Conservation (phyloP, 2,888 invertebrate genomes). For the Cheilosia soror region DNA sequence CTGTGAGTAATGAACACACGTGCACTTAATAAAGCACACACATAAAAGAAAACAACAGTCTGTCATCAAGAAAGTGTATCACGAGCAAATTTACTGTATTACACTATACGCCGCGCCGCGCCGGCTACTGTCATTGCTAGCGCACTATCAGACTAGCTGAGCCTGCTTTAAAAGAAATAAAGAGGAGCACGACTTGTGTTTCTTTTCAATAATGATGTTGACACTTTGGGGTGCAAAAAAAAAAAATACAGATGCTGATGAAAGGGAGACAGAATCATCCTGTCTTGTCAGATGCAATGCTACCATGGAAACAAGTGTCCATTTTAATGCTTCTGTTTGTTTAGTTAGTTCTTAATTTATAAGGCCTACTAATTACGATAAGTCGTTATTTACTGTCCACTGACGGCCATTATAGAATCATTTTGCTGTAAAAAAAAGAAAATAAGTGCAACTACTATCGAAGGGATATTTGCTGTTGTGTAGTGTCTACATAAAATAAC, state of each 20-base stretch:
- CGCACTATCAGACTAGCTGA: slow-evolving; percentile 25
- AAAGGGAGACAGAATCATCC: neutral
- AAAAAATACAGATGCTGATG: neutral
- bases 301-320: slow-evolving; percentile 30
- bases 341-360: slow-evolving; percentile 13
- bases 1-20: slow-evolving; percentile 1
- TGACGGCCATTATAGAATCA: slow-evolving; percentile 2
- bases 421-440: neutral
- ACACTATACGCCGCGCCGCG: neutral
- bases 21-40: slow-evolving; percentile 2
- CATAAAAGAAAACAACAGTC: neutral
- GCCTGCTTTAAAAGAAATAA: slow-evolving; percentile 17
- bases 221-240: slow-evolving; percentile 19
- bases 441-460: slow-evolving; percentile 2
- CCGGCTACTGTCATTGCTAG: slow-evolving; percentile 42
- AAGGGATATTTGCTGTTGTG: neutral
- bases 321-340: slow-evolving; percentile 1
- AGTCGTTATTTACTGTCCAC: neutral
- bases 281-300: slow-evolving; percentile 8
- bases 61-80: slow-evolving; percentile 7
- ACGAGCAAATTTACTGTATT: slow-evolving; percentile 3
- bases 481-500: neutral
- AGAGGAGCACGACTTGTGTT: slow-evolving; percentile 4
- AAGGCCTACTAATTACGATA: neutral
- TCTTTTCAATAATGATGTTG: slow-evolving; percentile 34